phyloP scores from a whole-genome alignment of 2,113 vertebrate species.

The Pangasianodon gigas region DNA sequence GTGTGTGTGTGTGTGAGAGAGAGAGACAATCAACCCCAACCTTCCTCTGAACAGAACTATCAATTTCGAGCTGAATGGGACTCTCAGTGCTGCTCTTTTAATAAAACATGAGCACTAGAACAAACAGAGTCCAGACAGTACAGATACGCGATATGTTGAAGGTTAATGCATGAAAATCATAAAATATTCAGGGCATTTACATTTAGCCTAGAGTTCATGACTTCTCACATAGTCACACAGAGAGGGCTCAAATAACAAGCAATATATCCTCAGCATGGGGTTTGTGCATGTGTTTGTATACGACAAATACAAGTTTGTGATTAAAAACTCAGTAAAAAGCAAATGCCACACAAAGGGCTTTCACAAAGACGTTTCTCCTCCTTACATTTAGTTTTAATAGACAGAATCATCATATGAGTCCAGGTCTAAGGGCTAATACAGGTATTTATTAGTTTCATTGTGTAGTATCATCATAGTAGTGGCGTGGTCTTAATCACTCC shows the following conservation, averaged over 20 bases:
- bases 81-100: neutral
- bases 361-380: neutral
- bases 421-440: neutral
- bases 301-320: neutral
- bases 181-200: neutral
- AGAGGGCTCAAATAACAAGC: neutral
- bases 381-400: neutral
- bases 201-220: neutral
- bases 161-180: neutral
- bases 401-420: neutral
- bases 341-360: neutral
- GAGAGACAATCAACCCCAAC: neutral
- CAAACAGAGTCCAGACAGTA: neutral
- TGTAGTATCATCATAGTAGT: neutral
- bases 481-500: neutral
- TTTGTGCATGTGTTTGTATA: neutral
- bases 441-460: neutral
- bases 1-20: neutral
- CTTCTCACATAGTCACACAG: neutral
- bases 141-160: neutral
- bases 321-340: no score
- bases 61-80: neutral
- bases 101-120: neutral
- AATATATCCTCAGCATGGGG: neutral
- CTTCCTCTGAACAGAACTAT: neutral